Evolutionary conservation across 2,113 vertebrate species (phyloP).

Genomic region (Aplodontia rufa): DNA sequence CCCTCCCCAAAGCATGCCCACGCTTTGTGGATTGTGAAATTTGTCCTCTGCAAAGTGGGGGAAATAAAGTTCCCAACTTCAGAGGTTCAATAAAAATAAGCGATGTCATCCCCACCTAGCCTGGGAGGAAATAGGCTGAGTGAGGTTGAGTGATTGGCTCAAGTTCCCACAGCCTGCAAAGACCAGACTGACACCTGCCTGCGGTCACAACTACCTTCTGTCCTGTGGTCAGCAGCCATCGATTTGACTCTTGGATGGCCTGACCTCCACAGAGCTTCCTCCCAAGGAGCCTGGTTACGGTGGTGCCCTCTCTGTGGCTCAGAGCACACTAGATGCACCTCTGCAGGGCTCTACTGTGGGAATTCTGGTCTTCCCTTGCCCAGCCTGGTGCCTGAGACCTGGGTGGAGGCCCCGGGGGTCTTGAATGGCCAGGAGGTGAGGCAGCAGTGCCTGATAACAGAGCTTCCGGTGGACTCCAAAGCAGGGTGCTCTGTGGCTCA

Average conservation of each 20-base stretch:
- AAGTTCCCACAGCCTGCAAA: not conserved
- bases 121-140: not conserved
- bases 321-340: not conserved
- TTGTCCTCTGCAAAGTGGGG: not conserved
- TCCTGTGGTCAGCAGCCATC: too few relatives aligned
- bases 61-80: not conserved
- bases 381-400: too few relatives aligned
- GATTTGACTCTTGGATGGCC: rapidly evolving
- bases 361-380: too few relatives aligned
- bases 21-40: not conserved
- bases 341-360: not conserved
- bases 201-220: too few relatives aligned
- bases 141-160: not conserved
- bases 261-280: rapidly evolving
- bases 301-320: too few relatives aligned
- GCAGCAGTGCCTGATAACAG: not conserved
- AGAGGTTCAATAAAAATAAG: too few relatives aligned
- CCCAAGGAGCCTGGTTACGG: not conserved
- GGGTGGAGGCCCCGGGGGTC: too few relatives aligned
- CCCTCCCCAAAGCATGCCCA: not conserved
- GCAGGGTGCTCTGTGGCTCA: too few relatives aligned
- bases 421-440: too few relatives aligned
- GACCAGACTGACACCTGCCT: not conserved
- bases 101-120: not conserved
- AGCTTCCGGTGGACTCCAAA: not conserved